A percentile compares a stretch with the other conserved stretches of the same genome.
These are phyloP conservation scores for Hipparchia sbordonii DNA, from an alignment of 2,888 invertebrate species.

Conservation along the genomic window DNA sequence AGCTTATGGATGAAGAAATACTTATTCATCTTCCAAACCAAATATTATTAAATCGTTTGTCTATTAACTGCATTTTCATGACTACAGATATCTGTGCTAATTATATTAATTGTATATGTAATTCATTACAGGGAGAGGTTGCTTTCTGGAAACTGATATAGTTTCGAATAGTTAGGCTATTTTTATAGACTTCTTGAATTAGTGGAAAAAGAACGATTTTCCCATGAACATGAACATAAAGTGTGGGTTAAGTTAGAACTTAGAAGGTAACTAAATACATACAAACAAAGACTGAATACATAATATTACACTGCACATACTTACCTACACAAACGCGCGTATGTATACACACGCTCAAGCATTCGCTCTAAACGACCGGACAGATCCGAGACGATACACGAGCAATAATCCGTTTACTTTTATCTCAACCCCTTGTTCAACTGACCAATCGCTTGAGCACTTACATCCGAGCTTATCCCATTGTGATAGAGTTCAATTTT, in stretches of 20 bases:
- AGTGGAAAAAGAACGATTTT: no score
- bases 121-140: no score
- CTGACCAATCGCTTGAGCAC: constrained; percentile 46
- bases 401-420: constrained; percentile 81
- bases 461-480: constrained; percentile 33
- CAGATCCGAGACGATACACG: constrained; percentile 68
- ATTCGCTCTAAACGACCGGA: constrained; percentile 51
- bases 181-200: no score
- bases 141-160: no score
- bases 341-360: constrained; percentile 24
- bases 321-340: neutral
- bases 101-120: no score
- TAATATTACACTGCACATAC: neutral
- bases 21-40: neutral
- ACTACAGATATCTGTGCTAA: no score
- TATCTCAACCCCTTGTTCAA: constrained; percentile 71
- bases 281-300: constrained; percentile 1
- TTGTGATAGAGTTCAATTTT: constrained; percentile 41
- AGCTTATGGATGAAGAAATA: no score
- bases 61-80: no score
- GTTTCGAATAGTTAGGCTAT: no score
- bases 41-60: no score
- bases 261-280: neutral
- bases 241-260: no score
- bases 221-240: no score